phyloP scores from a whole-genome alignment of 2,113 vertebrate species.

The Athene cunicularia region DNA sequence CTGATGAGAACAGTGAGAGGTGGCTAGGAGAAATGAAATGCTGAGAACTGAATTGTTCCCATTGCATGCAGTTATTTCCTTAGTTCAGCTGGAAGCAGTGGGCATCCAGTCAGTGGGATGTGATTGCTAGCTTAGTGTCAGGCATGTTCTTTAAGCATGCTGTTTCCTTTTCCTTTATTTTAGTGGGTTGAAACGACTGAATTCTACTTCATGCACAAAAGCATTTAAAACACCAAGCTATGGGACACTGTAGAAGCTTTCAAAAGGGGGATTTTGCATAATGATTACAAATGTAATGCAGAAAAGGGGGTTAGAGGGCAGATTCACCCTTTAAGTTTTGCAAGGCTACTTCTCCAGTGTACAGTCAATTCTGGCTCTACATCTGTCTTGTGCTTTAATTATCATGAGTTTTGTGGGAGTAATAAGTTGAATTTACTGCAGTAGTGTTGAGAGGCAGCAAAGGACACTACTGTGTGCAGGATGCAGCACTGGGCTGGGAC shows the following conservation, averaged over 20 bases:
- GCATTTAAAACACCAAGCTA: background rate
- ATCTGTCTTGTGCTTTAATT: background rate
- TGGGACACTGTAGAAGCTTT: background rate
- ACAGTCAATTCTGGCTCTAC: background rate
- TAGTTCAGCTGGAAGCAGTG: slow-evolving; percentile 36
- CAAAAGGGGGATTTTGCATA: background rate
- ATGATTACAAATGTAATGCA: background rate
- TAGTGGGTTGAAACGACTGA: background rate
- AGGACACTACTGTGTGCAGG: fast-evolving
- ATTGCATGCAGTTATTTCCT: background rate
- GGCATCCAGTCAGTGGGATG: slow-evolving; percentile 54
- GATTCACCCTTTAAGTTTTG: background rate
- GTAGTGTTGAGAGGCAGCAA: background rate
- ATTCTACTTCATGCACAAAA: background rate
- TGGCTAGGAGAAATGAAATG: background rate
- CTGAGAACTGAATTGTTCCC: background rate
- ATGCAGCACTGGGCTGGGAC: background rate
- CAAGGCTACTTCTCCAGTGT: background rate
- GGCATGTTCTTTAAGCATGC: background rate
- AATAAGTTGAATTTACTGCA: background rate
- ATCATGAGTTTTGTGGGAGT: background rate
- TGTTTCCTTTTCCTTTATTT: slow-evolving; percentile 1
- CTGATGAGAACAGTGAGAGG: slow-evolving; percentile 50
- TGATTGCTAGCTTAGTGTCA: slow-evolving; percentile 25
- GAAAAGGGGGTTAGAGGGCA: background rate